Evolutionary conservation across 1,140 invertebrate species (phyloP), one percentile per base, ranked within the genome.

Genomic region (Colletes latitarsis): DNA sequence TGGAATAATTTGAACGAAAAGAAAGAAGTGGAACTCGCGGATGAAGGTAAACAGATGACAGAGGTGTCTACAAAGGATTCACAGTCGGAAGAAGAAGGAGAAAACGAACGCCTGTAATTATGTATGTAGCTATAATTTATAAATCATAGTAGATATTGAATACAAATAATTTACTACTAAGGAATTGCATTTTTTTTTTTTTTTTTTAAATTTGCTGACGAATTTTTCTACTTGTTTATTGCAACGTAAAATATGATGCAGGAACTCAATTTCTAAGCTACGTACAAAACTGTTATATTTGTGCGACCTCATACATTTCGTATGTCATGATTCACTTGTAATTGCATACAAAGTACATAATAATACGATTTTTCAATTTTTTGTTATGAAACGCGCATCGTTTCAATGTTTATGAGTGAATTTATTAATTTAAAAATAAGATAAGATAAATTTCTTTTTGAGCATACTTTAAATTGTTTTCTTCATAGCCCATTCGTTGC

Each of bases 1-100:
- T 96, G 96, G 96, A 96, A 96, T 87, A 87, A 93, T 70, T 49
- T 76, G 19, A 89, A 62, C 81, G 19, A 90, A 0, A 68, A 64
- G n/a, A 67, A 82, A 43, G 39, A 12, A 4, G 1, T 55, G 6
- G 41, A 66, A 0, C 17, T 81, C 53, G 9, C 78, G 0, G 89
- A 91, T 0, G 91, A 92, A 62, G 91, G 91, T 10, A 90, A 84
- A 21, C 86, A 85, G 17, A 92, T 92, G 80, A 91, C 77, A 0
- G 87, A 89, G n/a, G 62, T 82, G 71, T 63, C 53, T 10, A 67
- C 30, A 8, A 76, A 80, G 5, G 78, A 77, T 41, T 62, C 52
- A 0, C 58, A 81, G n/a, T 83, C 67, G 4, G 91, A 90, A 39
- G 88, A 90, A 0, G 91, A 92, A 8, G 89, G 90, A 72, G 90